Base-by-base conservation (phyloP, 2,113 vertebrate species). In the Pandion haliaetus region DNA sequence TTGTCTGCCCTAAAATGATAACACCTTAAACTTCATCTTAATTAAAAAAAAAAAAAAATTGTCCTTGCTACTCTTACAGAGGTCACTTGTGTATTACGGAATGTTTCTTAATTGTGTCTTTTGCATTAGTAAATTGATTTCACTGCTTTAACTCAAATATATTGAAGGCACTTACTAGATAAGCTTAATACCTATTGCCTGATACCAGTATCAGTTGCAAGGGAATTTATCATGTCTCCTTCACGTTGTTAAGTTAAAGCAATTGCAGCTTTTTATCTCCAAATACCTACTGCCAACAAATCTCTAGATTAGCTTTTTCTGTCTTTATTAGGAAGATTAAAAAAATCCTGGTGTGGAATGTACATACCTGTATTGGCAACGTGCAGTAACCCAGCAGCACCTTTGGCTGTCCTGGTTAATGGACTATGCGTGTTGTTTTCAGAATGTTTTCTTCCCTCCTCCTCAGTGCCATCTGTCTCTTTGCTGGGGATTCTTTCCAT, bases 311-410 rank as follows among this genome's bases (percentile, higher is more conserved):
- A 50, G 21, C 47, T 82, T 4, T 24, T 70, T 26, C 3, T 38
- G 15, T n/a, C 50, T 62, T 36, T 49, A 23, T 32, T 84, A 25
- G 25, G 6, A 2, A 6, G n/a, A n/a, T n/a, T n/a, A 47, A n/a
- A 52, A 31, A 66, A 62, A 24, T 23, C 23, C 10, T 54, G 5
- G 21, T 62, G 15, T 83, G 40, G 40, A 61, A 44, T 4, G 28
- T 95, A 96, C 96, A 24, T 96, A 98, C 97, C 97, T 76, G 65
- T n/a, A 44, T 98, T 98, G 61, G 97, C 98, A 73, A 98, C 0
- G 2, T 98, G 98, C n/a, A 98, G 62, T 62, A 97, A 88, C 54
- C 98, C 98, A 34, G 85, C 70, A 76, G 12, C 73, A 59, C 38
- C 34, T 93, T 63, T 61, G 61, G 52, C n/a, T 65, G 7, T 34